Conservation (phyloP, 1,140 invertebrate genomes). For the Micrasema longulum region DNA sequence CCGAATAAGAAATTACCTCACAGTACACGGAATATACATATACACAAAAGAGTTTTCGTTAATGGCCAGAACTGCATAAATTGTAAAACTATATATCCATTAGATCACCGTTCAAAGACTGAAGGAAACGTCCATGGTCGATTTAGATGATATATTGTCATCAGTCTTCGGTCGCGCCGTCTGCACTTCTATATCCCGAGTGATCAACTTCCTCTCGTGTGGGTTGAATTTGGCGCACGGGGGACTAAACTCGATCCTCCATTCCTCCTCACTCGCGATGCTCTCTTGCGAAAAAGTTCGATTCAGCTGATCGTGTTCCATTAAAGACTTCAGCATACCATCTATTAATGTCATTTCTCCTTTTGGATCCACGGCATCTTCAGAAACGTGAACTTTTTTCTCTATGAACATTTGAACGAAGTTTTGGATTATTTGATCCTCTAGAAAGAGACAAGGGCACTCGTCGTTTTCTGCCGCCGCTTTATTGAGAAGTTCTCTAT, state of each 20-base stretch:
- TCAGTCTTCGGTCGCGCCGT: neutral
- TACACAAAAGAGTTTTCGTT: no score
- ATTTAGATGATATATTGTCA: no score
- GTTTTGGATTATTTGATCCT: conserved; percentile 17
- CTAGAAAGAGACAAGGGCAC: conserved; percentile 22
- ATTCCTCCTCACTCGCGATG: conserved; percentile 10
- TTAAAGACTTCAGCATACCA: neutral
- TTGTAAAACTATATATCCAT: no score
- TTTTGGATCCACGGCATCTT: neutral
- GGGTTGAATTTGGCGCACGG: conserved; percentile 27
- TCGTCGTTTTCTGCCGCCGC: conserved; percentile 6
- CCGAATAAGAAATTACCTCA: no score
- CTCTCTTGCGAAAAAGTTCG: neutral
- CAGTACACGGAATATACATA: no score
- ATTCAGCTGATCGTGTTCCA: neutral
- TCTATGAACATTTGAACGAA: conserved; percentile 19
- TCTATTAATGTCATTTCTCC: conserved; percentile 11
- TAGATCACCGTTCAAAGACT: no score
- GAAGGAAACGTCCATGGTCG: no score
- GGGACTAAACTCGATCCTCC: conserved; percentile 37
- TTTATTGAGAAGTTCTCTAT: neutral
- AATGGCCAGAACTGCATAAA: no score
- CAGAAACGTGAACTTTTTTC: neutral
- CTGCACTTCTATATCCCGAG: conserved; percentile 5
- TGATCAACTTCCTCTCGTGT: neutral